Conservation (phyloP, 2,113 vertebrate species). For the Bubo blakistoni region DNA sequence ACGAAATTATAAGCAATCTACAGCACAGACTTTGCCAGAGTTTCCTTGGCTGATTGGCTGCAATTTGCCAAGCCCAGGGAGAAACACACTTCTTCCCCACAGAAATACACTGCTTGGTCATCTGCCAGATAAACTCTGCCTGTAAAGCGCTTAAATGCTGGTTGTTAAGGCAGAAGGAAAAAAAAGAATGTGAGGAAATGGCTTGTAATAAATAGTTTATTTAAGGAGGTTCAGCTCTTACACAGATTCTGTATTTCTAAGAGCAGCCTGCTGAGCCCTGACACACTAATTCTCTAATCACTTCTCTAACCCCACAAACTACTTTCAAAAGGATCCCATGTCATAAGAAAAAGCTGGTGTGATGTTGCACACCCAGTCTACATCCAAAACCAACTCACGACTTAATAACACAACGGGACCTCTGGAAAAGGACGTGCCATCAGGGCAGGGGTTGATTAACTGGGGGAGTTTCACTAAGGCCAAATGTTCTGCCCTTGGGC, state of each 20-base stretch:
- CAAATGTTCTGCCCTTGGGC: too few relatives aligned
- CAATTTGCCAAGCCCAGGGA: not conserved
- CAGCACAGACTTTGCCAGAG: not conserved
- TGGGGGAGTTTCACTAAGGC: too few relatives aligned
- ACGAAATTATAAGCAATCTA: not conserved
- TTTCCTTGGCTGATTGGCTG: not conserved
- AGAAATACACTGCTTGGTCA: not conserved
- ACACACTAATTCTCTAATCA: not conserved
- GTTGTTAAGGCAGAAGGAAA: not conserved
- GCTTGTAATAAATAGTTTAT: not conserved
- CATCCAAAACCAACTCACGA: rapidly evolving
- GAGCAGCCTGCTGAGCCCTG: not conserved
- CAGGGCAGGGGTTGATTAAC: not conserved
- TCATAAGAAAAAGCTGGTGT: not conserved
- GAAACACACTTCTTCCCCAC: not conserved
- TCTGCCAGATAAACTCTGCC: not conserved
- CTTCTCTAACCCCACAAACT: not conserved
- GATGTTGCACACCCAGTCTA: rapidly evolving
- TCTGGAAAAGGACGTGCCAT: rapidly evolving
- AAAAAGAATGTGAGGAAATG: not conserved
- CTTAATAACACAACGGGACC: rapidly evolving
- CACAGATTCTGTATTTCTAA: not conserved
- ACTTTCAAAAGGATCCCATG: not conserved
- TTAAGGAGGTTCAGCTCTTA: not conserved
- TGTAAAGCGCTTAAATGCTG: not conserved